Evolutionary conservation across 1,140 invertebrate genomes (phyloP).

Genomic region (Periplaneta americana): DNA sequence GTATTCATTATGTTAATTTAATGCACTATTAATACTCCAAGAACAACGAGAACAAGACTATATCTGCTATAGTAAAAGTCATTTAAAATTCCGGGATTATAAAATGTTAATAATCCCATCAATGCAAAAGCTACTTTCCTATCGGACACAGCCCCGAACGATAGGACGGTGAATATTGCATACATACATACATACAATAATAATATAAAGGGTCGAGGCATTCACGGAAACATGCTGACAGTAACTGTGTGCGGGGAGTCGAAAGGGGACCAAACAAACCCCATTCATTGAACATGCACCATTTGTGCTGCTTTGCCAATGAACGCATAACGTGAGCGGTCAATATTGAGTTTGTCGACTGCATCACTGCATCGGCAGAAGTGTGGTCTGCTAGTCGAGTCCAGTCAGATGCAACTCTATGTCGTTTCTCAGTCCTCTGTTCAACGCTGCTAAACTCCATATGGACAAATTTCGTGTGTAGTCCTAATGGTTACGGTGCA

Average conservation of each 20-base stretch:
- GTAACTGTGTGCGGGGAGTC: not conserved
- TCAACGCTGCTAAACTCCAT: no score
- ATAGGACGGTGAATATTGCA: no score
- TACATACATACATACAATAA: no score
- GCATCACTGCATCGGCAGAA: not conserved
- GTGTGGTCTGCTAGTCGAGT: not conserved
- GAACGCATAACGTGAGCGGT: not conserved
- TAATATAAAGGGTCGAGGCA: not conserved
- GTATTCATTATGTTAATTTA: no score
- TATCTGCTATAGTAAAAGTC: no score
- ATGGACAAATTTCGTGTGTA: not conserved
- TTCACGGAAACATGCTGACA: not conserved
- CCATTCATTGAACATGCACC: not conserved
- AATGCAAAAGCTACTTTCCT: no score
- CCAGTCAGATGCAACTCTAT: not conserved
- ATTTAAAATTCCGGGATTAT: no score
- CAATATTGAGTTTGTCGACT: not conserved
- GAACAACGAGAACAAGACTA: no score
- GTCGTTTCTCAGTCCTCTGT: not conserved
- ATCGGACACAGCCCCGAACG: no score
- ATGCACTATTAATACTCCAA: no score
- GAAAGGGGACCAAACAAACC: not conserved
- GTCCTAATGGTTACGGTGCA: not conserved
- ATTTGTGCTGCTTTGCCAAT: not conserved
- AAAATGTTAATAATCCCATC: no score